A percentile compares a stretch with the other conserved stretches of the same genome.
Evolutionary conservation across 2,888 invertebrate genomes (phyloP).

Genomic region (Erebia epiphron): DNA sequence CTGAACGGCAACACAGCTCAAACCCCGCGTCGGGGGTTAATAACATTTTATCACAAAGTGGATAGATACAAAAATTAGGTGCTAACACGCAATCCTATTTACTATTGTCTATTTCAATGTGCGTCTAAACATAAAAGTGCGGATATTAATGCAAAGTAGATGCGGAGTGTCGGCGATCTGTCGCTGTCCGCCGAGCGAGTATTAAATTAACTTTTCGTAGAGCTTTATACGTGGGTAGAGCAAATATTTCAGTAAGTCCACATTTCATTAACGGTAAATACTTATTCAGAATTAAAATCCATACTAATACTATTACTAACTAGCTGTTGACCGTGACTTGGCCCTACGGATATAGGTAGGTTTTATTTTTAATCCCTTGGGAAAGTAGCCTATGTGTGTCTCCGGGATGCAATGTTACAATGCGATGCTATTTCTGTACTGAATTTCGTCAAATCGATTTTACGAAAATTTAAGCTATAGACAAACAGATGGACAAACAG

Average conservation of each 20-base stretch:
- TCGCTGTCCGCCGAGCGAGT: slow-evolving; percentile 45
- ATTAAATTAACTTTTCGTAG: slow-evolving; percentile 48
- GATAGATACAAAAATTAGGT: slow-evolving; percentile 26
- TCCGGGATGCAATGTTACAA: no score
- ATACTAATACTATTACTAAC: background rate
- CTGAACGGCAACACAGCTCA: no score
- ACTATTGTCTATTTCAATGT: slow-evolving; percentile 42
- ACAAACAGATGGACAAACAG: no score
- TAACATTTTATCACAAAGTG: background rate
- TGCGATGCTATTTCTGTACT: no score
- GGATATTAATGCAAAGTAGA: slow-evolving; percentile 49
- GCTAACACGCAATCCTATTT: slow-evolving; percentile 41
- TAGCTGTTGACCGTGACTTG: background rate
- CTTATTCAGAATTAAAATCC: no score
- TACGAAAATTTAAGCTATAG: no score
- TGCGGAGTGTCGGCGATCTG: slow-evolving; percentile 49
- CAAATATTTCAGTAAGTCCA: slow-evolving; percentile 8
- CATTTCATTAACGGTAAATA: background rate
- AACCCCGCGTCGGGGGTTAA: no score
- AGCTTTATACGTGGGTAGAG: slow-evolving; percentile 27
- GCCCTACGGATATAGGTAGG: no score
- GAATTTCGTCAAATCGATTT: no score
- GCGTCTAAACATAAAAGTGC: slow-evolving; percentile 45
- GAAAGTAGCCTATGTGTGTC: no score
- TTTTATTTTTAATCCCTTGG: no score